Base-by-base conservation (phyloP, 2,113 vertebrate genomes). In the Eleginops maclovinus region DNA sequence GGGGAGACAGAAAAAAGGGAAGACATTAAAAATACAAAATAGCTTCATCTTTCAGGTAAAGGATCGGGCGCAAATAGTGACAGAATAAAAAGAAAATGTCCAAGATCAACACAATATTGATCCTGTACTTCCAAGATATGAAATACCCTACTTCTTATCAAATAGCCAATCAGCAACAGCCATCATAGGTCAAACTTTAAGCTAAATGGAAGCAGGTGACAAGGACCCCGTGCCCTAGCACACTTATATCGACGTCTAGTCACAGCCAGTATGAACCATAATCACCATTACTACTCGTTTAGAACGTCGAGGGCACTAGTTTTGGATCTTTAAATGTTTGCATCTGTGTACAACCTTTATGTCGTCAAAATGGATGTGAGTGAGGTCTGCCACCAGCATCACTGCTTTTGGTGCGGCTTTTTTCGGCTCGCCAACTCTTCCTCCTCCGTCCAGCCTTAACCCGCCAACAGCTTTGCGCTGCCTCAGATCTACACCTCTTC, bases 361-460 rank as follows among this genome's bases (percentile, higher is more conserved):
- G 21, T 89, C 75, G 2, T 85, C 89, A 83, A 94, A 91, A 56
- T 79, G 64, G 61, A 94, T 91, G 68, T 91, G 91, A 10, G 93
- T 94, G 60, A 94, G 85, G 64, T 95, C 90, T 22, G 92, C 89
- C 77, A 95, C 91, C 51, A 94, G 91, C 81, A 82, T 93, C 53
- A 71, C 77, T n/a, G 93, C 93, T 77, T 94, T 95, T 0, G 94
- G 93, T 72, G 91, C 85, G 0, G 67, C 0, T 54, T 69, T 86
- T 64, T 82, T 90, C 0, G 6, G 44, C 5, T 59, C 83, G 65
- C 69, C 87, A 31, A 41, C 63, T 49, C 83, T 74, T 43, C 87
- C 60, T 70, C 81, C 78, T 40, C 83, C 86, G 28, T 92, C 92
- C 50, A 90, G 49, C 60, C 84, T 86, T 46, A 91, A 78, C 9